A percentile compares a stretch with the other conserved stretches of the same genome.
Evolutionary conservation across 1,140 invertebrate genomes (phyloP).

Genomic region (Venturia canescens): DNA sequence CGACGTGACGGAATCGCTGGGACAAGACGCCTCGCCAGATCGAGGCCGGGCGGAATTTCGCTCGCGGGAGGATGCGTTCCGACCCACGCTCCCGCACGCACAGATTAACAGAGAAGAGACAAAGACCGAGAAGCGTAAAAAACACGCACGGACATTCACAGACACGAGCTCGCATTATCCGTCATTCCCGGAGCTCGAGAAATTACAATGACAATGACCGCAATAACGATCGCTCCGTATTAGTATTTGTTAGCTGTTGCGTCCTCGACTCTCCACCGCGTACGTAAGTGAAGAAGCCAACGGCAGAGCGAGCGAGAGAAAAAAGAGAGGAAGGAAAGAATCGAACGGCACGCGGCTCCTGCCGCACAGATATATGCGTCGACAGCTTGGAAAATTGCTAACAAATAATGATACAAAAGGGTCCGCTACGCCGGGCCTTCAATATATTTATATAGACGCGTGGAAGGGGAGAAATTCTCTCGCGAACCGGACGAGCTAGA

Average conservation of each 20-base stretch:
- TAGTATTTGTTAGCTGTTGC: slow-evolving; percentile 66
- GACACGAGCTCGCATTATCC: slow-evolving; percentile 58
- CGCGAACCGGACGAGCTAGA: slow-evolving; percentile 38
- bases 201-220: slow-evolving; percentile 74
- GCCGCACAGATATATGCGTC: slow-evolving; percentile 50
- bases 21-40: neutral
- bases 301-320: slow-evolving; percentile 1
- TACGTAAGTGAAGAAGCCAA: slow-evolving; percentile 56
- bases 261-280: slow-evolving; percentile 55
- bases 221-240: slow-evolving; percentile 64
- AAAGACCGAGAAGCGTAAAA: too few relatives aligned
- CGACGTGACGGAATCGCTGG: too few relatives aligned
- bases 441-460: slow-evolving; percentile 17
- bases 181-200: slow-evolving; percentile 52
- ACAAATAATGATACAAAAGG: slow-evolving; percentile 70
- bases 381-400: slow-evolving; percentile 72
- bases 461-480: neutral
- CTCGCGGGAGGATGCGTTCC: slow-evolving; percentile 46
- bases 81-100: slow-evolving; percentile 62
- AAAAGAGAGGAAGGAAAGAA: slow-evolving; percentile 43
- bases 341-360: slow-evolving; percentile 50
- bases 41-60: neutral
- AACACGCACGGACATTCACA: slow-evolving; percentile 56
- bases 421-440: slow-evolving; percentile 54
- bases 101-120: slow-evolving; percentile 37